Base-by-base conservation (phyloP, 35 echinoderm and acorn worm genomes). In the Lytechinus pictus region DNA sequence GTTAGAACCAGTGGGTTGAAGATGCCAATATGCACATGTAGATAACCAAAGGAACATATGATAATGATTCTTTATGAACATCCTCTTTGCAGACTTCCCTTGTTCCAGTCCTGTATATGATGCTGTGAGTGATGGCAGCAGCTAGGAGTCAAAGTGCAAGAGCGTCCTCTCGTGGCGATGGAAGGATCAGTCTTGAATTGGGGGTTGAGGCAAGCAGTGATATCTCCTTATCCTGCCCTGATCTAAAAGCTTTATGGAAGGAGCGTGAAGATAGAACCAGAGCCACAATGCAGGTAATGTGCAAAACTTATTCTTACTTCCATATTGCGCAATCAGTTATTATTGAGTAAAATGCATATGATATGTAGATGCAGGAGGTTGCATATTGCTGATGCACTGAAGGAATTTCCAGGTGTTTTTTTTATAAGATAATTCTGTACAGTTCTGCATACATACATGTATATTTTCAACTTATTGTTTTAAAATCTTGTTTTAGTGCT, bases 221-320 rank as follows among this genome's bases (percentile, higher is more conserved):
- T 55, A 96, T 92, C 6, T 94, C 54, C 55, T 86, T 96, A 86
- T 94, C 93, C 27, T 94, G 94, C 33, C 96, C 96, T 27, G 96
- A 96, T 61, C 94, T 94, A 6, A 87, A 96, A 13, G 94, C 56
- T 12, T 28, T 96, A 94, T 57, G 96, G 27, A 96, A 94, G 54
- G 96, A 96, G 52, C 72, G 96, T 44, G 92, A 61, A 11, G 96
- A 96, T 54, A 61, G 96, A 10, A 96, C 96, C 28, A 94, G 96
- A 53, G 96, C 96, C 53, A 94, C 94, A 14, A 96, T 96, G 96
- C 79, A 96, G 96, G 96, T 96, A 95, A 86, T 86, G 9, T 54
- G 44, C 61, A 61, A 86, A 53, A 94, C 21, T 28, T 54, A 94
- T 79, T n/a, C 66, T 24, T 79, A 14, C 14, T 79, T n/a, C 66